phyloP scores from a whole-genome alignment of 2,888 invertebrate genomes.

The Microctonus hyperodae region DNA sequence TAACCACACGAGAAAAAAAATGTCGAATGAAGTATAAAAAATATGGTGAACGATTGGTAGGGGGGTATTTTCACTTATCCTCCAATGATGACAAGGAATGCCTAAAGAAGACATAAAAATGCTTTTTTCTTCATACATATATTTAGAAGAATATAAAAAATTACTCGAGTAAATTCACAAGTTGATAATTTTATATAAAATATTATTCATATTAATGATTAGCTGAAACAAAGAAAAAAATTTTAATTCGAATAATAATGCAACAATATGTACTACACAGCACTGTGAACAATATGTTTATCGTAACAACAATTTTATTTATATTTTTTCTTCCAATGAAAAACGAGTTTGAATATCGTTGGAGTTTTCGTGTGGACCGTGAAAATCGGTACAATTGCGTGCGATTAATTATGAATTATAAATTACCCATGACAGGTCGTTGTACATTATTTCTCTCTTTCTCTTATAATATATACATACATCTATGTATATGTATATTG shows the following conservation, averaged over 20 bases:
- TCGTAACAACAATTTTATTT: neutral
- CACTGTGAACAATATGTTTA: neutral
- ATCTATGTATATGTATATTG: neutral
- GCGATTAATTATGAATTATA: slow-evolving; percentile 49
- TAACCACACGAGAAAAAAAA: neutral
- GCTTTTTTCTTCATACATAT: no score
- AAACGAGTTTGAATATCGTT: neutral
- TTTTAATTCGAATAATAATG: no score
- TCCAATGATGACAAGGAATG: neutral
- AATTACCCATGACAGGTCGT: slow-evolving; percentile 39
- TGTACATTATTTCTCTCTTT: neutral
- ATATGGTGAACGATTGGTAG: neutral
- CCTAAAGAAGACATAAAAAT: neutral
- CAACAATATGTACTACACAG: neutral
- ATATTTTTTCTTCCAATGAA: slow-evolving; percentile 5
- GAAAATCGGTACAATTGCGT: slow-evolving; percentile 26
- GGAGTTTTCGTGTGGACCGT: slow-evolving; percentile 1
- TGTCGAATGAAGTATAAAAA: neutral
- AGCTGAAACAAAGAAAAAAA: no score
- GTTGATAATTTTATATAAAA: no score
- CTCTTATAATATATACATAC: neutral
- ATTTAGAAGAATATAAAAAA: no score
- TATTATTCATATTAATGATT: neutral
- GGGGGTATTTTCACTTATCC: neutral
- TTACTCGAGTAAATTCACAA: no score